Base-by-base conservation (phyloP, 1,140 invertebrate genomes). In the Drosophila prosaltans region DNA sequence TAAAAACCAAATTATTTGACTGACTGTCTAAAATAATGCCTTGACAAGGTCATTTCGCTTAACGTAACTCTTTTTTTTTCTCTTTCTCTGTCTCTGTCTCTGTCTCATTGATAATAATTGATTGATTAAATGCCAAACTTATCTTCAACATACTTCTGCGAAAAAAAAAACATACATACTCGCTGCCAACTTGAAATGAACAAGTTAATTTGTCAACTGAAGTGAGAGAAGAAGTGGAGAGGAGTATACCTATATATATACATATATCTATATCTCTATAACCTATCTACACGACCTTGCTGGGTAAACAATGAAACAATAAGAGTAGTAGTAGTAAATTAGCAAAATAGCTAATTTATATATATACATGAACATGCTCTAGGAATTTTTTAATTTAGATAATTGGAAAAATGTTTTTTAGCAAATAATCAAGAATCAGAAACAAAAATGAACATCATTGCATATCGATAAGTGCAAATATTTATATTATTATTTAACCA, bases 331-430 rank as follows among this genome's bases (percentile, higher is more conserved):
- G 72, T 69, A 63, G 67, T 75, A 69, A 64, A 66, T 66, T 66
- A 65, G 60, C 62, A 72, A 66, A 63, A 72, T 58, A 66, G 41
- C 65, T 70, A 72, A 16, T 16, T 16, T 43, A 43, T 16, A 16
- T 16, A 16, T 16, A 16, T 16, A 16, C 16, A 16, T 16, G 62
- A 83, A 86, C 83, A 86, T 54, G 76, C 45, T 28, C 3, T 1
- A 59, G 80, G 84, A 83, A 88, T 88, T 89, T 88, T 88, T 89
- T 83, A 88, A 86, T 86, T 86, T 89, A 89, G 83, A 89, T 88
- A 89, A 88, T 86, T 88, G 84, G 32, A 1, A 72, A 72, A 80
- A 88, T 69, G 67, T 63, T 16, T 16, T 16, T 78, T 65, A 55
- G 65, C 62, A 61, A 80, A 65, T 51, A 51, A 61, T 41, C 28